A percentile compares a stretch with the other conserved stretches of the same genome.
Conservation (phyloP, 2,113 vertebrate genomes). For the Corythornis cristatus region DNA sequence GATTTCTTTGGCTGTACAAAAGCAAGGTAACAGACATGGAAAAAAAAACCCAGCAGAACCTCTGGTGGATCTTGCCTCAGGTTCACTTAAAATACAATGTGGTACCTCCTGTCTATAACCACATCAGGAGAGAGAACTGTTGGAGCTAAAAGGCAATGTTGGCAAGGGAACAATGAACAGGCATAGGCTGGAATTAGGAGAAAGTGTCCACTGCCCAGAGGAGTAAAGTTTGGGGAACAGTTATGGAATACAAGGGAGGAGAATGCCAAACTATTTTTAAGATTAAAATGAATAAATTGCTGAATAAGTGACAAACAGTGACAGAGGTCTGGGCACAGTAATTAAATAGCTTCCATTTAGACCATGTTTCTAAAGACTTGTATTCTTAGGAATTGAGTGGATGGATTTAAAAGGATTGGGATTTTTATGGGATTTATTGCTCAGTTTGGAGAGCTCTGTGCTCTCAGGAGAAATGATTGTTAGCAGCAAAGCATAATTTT, state of each 20-base stretch:
- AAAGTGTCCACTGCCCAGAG: not conserved
- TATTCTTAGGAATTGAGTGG: not conserved
- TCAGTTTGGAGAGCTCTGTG: not conserved
- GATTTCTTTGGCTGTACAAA: not conserved
- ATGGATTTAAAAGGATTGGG: not conserved
- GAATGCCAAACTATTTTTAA: not conserved
- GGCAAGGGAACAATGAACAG: not conserved
- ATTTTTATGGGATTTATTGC: not conserved
- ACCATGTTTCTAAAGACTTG: not conserved
- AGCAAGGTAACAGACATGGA: not conserved
- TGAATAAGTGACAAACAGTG: not conserved
- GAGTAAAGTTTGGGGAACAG: not conserved
- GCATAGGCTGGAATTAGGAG: not conserved
- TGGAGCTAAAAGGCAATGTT: not conserved
- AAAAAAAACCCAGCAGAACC: not conserved
- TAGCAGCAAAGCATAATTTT: not conserved
- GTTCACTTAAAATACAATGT: not conserved
- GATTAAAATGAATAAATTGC: not conserved
- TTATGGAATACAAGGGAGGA: not conserved
- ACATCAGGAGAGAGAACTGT: not conserved
- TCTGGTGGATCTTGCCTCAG: not conserved
- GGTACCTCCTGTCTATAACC: not conserved
- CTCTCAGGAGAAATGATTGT: not conserved
- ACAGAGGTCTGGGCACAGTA: not conserved
- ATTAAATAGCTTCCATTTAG: not conserved